phyloP scores from a whole-genome alignment of 2,113 vertebrate species.

The Neolamprologus kungweensis region DNA sequence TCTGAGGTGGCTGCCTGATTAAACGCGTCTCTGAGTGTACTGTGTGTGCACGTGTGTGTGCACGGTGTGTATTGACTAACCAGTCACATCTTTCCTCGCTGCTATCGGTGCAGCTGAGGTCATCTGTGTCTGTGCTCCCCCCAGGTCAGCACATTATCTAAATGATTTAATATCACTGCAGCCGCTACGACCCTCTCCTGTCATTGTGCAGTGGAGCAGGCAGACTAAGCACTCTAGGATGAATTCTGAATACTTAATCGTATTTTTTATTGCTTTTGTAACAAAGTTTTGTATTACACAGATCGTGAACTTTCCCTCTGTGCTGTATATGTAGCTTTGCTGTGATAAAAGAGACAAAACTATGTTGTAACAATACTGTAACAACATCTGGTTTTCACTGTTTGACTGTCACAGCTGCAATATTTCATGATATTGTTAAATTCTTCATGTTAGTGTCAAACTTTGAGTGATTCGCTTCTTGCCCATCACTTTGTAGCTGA shows the following conservation, averaged over 20 bases:
- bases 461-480: not conserved
- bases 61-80: conserved; percentile 15
- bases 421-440: not conserved
- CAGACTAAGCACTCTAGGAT: conserved; percentile 10
- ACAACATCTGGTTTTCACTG: not conserved
- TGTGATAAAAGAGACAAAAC: not conserved
- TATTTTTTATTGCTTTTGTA: not conserved
- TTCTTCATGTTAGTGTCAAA: not conserved
- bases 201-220: conserved; percentile 19
- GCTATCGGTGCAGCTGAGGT: conserved; percentile 20
- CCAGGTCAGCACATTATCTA: conserved; percentile 55
- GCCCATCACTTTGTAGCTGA: not conserved
- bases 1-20: not conserved
- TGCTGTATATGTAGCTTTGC: not conserved
- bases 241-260: conserved; percentile 13
- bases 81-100: conserved; percentile 31
- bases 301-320: not conserved
- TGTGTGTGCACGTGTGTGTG: rapidly evolving
- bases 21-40: not conserved
- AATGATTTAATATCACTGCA: conserved; percentile 56
- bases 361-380: not conserved
- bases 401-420: rapidly evolving
- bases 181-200: conserved; percentile 23
- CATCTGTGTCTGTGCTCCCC: conserved; percentile 24
- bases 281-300: not conserved